These are phyloP conservation scores for Dinoponera quadriceps DNA, from an alignment of 1,140 invertebrate genomes.

Conservation along the genomic window DNA sequence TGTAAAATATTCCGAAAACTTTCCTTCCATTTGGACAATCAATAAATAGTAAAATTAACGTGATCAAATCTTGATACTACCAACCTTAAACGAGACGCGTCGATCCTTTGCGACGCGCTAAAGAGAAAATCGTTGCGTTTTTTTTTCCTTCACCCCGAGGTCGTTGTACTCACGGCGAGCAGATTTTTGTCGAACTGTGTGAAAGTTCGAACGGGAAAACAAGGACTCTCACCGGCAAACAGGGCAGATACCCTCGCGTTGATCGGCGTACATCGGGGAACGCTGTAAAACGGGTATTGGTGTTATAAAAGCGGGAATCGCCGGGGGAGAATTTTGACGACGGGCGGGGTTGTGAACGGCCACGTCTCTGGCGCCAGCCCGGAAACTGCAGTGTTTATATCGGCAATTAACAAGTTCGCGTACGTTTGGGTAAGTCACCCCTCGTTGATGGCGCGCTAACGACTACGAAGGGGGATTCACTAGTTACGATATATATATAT, in stretches of 20 bases:
- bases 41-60: too few relatives aligned
- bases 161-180: slow-evolving; percentile 21
- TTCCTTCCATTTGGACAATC: too few relatives aligned
- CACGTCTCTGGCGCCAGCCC: slow-evolving; percentile 68
- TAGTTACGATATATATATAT: slow-evolving; percentile 53
- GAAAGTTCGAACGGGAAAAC: neutral
- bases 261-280: slow-evolving; percentile 49
- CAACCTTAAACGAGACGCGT: neutral
- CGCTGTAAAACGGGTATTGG: slow-evolving; percentile 71
- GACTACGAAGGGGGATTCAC: slow-evolving; percentile 44
- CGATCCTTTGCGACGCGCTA: neutral
- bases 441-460: slow-evolving; percentile 64
- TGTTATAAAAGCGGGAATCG: slow-evolving; percentile 69
- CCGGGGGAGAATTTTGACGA: slow-evolving; percentile 46
- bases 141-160: slow-evolving; percentile 38
- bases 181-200: slow-evolving; percentile 1
- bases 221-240: neutral
- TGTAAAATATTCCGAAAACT: too few relatives aligned
- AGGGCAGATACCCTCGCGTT: neutral
- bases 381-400: slow-evolving; percentile 76
- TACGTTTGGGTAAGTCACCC: slow-evolving; percentile 52
- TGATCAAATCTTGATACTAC: too few relatives aligned
- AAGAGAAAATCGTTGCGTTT: neutral
- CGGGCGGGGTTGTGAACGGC: neutral
- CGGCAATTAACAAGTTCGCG: slow-evolving; percentile 78